A percentile compares a stretch with the other conserved stretches of the same genome.
These are phyloP conservation scores for Platysteira castanea DNA, from an alignment of 2,113 vertebrate genomes.

Conservation along the genomic window DNA sequence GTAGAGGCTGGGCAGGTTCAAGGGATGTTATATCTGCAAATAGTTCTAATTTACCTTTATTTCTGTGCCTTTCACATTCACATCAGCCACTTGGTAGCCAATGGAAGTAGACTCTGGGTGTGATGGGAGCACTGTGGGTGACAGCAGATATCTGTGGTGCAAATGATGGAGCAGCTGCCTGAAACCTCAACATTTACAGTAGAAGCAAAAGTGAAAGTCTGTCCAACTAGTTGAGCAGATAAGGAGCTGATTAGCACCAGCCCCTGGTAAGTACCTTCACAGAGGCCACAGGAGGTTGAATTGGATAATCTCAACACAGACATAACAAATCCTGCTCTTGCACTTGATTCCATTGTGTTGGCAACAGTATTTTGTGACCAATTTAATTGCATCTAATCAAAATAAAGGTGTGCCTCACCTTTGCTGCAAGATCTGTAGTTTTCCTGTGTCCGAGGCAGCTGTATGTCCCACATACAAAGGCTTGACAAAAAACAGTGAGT, in stretches of 20 bases:
- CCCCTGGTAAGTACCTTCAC: neutral
- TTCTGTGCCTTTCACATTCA: conserved; percentile 29
- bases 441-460: neutral
- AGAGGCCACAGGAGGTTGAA: too few species aligned
- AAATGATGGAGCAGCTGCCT: conserved; percentile 18
- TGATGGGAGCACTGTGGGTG: neutral
- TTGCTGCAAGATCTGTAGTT: neutral
- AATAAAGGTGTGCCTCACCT: neutral
- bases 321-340: neutral
- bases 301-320: neutral
- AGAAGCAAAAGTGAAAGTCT: neutral
- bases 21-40: neutral
- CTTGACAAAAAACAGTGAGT: neutral
- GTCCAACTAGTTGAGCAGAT: neutral
- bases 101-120: conserved; percentile 6
- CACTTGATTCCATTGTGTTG: neutral
- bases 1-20: neutral
- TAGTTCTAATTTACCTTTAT: neutral
- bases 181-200: neutral
- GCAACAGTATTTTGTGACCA: neutral
- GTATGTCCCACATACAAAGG: neutral
- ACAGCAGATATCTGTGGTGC: neutral
- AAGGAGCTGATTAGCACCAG: neutral
- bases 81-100: neutral
- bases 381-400: neutral